phyloP scores from a whole-genome alignment of 2,888 invertebrate genomes.

The Marronus borbonicus region DNA sequence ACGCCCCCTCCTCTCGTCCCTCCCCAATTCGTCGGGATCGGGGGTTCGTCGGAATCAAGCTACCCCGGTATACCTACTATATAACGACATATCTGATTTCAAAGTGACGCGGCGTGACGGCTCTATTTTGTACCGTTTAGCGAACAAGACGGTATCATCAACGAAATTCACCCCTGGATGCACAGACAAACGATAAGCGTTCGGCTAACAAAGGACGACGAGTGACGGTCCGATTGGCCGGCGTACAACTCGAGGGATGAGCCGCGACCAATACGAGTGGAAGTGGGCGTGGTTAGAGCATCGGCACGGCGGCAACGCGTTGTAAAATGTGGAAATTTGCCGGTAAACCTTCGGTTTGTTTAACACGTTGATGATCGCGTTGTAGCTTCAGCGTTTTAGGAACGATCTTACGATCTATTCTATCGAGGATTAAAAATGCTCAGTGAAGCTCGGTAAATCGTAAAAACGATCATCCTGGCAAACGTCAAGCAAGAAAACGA shows the following conservation, averaged over 20 bases:
- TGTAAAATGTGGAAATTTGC: background rate
- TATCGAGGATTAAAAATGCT: constrained; percentile 26
- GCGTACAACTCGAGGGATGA: constrained; percentile 50
- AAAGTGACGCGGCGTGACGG: constrained; percentile 60
- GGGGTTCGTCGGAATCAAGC: no score
- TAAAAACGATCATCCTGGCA: constrained; percentile 64
- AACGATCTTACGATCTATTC: background rate
- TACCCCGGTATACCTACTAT: no score
- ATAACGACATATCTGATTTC: constrained; percentile 66
- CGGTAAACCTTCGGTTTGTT: background rate
- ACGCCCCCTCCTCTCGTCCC: background rate
- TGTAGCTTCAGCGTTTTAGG: background rate
- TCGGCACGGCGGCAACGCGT: constrained; percentile 30
- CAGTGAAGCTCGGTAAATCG: background rate
- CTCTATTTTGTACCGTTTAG: constrained; percentile 66
- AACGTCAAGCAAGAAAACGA: constrained; percentile 67
- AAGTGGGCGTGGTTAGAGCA: constrained; percentile 50
- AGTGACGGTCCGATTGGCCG: constrained; percentile 52
- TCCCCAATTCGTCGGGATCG: constrained; percentile 5
- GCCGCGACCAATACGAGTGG: constrained; percentile 52
- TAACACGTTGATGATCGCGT: background rate
- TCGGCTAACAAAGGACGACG: constrained; percentile 55
- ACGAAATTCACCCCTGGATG: constrained; percentile 58
- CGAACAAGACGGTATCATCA: constrained; percentile 54
- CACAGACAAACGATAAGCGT: constrained; percentile 58